phyloP scores from a whole-genome alignment of 2,113 vertebrate genomes.

The Thymallus thymallus region DNA sequence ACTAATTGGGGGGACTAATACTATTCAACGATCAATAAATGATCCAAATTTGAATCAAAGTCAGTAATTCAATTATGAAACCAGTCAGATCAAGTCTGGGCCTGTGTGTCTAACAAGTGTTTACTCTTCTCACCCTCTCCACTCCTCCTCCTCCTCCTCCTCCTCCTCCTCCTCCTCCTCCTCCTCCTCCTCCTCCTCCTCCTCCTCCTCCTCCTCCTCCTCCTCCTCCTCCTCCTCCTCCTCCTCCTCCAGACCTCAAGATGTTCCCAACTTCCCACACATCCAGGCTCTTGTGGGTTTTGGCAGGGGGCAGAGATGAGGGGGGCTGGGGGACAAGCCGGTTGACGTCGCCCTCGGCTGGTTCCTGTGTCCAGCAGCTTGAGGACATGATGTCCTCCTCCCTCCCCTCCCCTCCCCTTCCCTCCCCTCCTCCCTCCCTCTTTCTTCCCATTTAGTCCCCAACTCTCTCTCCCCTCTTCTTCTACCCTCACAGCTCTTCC shows the following conservation, averaged over 20 bases:
- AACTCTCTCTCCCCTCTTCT: no score
- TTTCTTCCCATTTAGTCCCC: no score
- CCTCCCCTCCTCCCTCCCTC: background rate
- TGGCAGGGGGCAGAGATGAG: slow-evolving; percentile 6
- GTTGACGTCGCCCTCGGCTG: slow-evolving; percentile 23
- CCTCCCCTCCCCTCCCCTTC: background rate
- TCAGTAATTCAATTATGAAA: background rate
- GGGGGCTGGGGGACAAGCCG: slow-evolving; percentile 25
- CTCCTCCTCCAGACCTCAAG: slow-evolving; percentile 7
- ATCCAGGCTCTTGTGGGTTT: slow-evolving; percentile 28
- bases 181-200: no score
- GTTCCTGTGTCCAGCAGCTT: slow-evolving; percentile 12
- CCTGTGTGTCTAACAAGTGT: background rate
- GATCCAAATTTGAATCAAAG: no score
- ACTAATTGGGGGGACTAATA: no score
- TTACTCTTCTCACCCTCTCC: slow-evolving; percentile 4
- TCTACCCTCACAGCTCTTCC: background rate
- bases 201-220: no score
- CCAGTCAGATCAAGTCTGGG: slow-evolving; percentile 5
- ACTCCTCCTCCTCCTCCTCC: no score
- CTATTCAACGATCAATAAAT: no score
- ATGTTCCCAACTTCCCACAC: slow-evolving; percentile 33
- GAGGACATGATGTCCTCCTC: background rate
- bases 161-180: no score
- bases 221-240: no score